Conservation (phyloP, 2,113 vertebrate genomes). For the Alethe castanea region DNA sequence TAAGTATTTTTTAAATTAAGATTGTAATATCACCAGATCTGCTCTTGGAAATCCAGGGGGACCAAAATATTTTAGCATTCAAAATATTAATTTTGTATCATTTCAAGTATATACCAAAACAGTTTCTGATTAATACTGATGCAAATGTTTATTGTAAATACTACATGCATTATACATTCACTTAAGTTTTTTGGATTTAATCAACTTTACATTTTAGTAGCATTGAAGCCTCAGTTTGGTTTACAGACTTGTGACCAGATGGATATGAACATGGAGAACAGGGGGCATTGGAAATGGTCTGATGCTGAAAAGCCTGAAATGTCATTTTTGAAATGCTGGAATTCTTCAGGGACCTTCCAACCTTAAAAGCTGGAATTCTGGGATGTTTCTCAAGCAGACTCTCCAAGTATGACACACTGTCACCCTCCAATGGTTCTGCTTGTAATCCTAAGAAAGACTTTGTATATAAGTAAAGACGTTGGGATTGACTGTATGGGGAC, state of each 20-base stretch:
- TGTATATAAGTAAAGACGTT: conserved; percentile 43
- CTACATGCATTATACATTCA: neutral
- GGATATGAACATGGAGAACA: neutral
- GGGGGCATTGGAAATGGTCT: neutral
- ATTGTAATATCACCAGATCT: conserved; percentile 68
- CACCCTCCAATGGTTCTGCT: conserved; percentile 14
- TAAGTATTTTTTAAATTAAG: conserved; percentile 65
- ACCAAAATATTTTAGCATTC: conserved; percentile 77
- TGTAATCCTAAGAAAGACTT: conserved; percentile 18
- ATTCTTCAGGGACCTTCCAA: conserved; percentile 28
- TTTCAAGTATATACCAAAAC: conserved; percentile 75
- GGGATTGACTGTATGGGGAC: neutral
- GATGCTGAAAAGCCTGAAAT: neutral
- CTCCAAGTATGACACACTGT: conserved; percentile 3
- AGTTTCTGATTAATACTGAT: conserved; percentile 61
- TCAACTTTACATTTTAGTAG: neutral
- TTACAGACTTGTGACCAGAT: neutral
- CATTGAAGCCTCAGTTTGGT: conserved; percentile 46
- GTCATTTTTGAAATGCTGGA: conserved; percentile 12
- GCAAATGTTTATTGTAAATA: conserved; percentile 62
- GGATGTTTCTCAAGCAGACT: conserved; percentile 12
- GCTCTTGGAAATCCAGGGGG: conserved; percentile 76
- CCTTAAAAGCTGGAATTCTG: conserved; percentile 42
- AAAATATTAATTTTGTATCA: conserved; percentile 74
- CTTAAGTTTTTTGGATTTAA: neutral